Percentiles rank a stretch among this genome's conserved stretches.
Evolutionary conservation across 2,888 invertebrate genomes (phyloP).

Genomic region (Dryococelus australis): DNA sequence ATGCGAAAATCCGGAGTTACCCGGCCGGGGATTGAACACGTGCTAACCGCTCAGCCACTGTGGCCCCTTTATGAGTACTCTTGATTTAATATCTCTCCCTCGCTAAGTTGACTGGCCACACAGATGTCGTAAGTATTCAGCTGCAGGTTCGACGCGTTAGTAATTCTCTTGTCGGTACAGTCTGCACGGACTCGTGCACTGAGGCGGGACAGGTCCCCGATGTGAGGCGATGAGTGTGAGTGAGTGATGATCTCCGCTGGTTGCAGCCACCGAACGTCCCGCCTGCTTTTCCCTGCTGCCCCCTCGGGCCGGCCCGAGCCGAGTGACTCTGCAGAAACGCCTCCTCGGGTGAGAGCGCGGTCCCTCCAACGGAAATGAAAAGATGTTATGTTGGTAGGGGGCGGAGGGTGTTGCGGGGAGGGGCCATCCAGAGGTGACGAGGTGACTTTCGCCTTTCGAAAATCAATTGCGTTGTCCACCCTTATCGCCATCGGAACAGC

Average conservation of each 20-base stretch:
- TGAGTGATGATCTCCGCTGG: not conserved
- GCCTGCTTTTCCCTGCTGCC: not conserved
- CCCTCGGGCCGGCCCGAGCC: not conserved
- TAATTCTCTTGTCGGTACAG: too few relatives aligned
- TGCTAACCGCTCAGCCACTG: too few relatives aligned
- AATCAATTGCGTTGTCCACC: not conserved
- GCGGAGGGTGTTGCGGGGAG: not conserved
- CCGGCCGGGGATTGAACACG: too few relatives aligned
- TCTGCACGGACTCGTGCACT: too few relatives aligned
- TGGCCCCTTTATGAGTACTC: too few relatives aligned
- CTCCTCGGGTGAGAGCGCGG: not conserved
- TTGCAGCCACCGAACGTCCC: not conserved
- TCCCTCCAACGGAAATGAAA: conserved; percentile 9
- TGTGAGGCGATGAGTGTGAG: not conserved
- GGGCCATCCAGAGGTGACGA: not conserved
- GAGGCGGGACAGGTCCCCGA: too few relatives aligned
- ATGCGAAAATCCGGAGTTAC: too few relatives aligned
- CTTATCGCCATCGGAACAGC: not conserved
- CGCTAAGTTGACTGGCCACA: too few relatives aligned
- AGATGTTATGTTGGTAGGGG: not conserved
- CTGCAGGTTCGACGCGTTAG: too few relatives aligned
- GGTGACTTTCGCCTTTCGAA: not conserved
- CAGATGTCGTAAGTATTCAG: too few relatives aligned
- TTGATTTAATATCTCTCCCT: too few relatives aligned
- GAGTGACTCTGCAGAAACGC: not conserved